Evolutionary conservation across 2,113 vertebrate genomes (phyloP), one percentile per base, ranked within the genome.

Genomic region (Eolophus roseicapilla): DNA sequence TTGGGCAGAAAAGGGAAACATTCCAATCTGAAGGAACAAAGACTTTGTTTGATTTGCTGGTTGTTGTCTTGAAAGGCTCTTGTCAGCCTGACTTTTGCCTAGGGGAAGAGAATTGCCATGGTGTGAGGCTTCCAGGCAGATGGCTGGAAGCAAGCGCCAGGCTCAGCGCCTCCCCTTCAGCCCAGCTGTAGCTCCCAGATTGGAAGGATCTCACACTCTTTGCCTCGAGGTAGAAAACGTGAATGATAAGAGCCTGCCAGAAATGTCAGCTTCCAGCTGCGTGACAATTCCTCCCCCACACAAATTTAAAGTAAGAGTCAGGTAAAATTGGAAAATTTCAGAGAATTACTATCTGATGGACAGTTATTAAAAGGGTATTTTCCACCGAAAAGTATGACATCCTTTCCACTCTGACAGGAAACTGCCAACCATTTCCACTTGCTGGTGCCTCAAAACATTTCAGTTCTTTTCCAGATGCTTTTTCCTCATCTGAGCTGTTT

Each of bases 21-120:
- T 96, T 96, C 95, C 93, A 93, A 47, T 91, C 86, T 75, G 52
- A 89, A 96, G 71, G 96, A 97, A 97, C 95, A 95, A 97, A 96
- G 95, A 69, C 89, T 95, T 92, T 79, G 85, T 92, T 95, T 92
- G 91, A 95, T 94, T 92, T 95, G 84, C 93, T 95, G 93, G 78
- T 94, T 96, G 82, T 82, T 5, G 71, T 90, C 96, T 96, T 96
- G 94, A 97, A 97, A 96, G 94, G 84, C 84, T 95, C 90, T 90
- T 92, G 94, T 96, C 96, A 97, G 93, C 57, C 91, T 91, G 93
- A 80, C 82, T 97, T 93, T 92, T 87, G 96, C 96, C 96, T 82
- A 11, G 25, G 70, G 94, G 91, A 8, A 91, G 70, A 96, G 92
- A 94, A 90, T 91, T 95, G 93, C 91, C 74, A 69, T 88, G 84